Conservation (phyloP, 2,797 vertebrate genomes). For the Sebastolobus altivelis region DNA sequence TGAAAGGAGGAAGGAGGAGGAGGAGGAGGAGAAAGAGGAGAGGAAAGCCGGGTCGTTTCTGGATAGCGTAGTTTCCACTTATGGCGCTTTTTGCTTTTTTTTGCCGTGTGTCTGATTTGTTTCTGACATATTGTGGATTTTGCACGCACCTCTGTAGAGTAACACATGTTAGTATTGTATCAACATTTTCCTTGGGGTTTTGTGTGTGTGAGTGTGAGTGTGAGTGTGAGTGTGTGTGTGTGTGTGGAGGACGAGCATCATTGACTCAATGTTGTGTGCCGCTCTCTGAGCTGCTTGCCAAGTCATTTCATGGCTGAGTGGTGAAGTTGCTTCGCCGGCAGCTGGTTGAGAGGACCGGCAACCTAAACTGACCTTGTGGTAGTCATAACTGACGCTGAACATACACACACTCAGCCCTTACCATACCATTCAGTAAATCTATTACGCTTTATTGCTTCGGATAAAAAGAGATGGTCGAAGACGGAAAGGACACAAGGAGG, state of each 20-base stretch:
- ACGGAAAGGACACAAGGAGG: constrained; percentile 72
- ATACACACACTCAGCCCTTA: constrained; percentile 74
- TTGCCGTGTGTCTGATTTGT: constrained; percentile 29
- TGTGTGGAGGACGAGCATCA: constrained; percentile 76
- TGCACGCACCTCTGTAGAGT: constrained; percentile 38
- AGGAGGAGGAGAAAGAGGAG: constrained; percentile 35
- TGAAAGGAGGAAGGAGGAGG: constrained; percentile 65
- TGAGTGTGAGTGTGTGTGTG: constrained; percentile 48
- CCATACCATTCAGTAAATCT: constrained; percentile 74
- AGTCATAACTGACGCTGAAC: constrained; percentile 76
- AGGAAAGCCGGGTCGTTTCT: constrained; percentile 24
- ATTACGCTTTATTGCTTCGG: constrained; percentile 72
- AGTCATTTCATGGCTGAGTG: constrained; percentile 87
- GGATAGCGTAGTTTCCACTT: constrained; percentile 7
- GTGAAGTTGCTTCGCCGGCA: constrained; percentile 81
- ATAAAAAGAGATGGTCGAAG: constrained; percentile 66
- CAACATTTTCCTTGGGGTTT: constrained; percentile 81
- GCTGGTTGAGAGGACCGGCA: constrained; percentile 83
- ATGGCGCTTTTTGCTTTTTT: background rate
- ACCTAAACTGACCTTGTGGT: constrained; percentile 86
- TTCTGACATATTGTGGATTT: constrained; percentile 54
- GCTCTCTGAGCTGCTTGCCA: constrained; percentile 79
- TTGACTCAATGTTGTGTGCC: constrained; percentile 78
- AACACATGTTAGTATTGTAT: constrained; percentile 75
- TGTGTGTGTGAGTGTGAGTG: constrained; percentile 38